phyloP scores from a whole-genome alignment of 1,140 invertebrate genomes.

The Babylonia areolata region DNA sequence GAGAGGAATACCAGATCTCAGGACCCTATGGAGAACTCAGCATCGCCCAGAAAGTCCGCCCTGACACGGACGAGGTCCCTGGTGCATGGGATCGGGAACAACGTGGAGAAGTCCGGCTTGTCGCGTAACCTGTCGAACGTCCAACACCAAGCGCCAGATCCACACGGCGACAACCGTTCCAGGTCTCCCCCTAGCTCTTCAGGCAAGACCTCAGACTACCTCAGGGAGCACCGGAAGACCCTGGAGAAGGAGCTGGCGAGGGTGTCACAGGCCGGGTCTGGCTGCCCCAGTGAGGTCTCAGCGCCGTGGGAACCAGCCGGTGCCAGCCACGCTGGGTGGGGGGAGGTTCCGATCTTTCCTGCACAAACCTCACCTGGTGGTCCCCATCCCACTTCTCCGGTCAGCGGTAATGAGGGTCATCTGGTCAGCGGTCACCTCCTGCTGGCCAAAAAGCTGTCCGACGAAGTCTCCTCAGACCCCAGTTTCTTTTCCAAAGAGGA shows the following conservation, averaged over 20 bases:
- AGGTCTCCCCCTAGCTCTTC: constrained; percentile 26
- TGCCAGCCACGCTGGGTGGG: no score
- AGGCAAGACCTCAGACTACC: constrained; percentile 53
- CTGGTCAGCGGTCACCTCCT: constrained; percentile 73
- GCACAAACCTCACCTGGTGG: background rate
- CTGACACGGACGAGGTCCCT: constrained; percentile 61
- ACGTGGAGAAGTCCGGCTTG: background rate
- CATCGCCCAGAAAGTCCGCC: constrained; percentile 46
- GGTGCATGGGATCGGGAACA: constrained; percentile 38
- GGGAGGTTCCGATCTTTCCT: no score
- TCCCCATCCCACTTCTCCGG: background rate
- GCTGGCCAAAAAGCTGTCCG: constrained; percentile 75
- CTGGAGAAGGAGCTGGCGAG: constrained; percentile 47
- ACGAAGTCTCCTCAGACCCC: constrained; percentile 63
- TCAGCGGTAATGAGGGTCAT: constrained; percentile 50
- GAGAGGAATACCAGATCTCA: constrained; percentile 76
- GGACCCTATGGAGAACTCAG: constrained; percentile 48
- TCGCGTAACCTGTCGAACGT: background rate
- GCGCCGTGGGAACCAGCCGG: no score
- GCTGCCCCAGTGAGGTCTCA: background rate
- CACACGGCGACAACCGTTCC: background rate
- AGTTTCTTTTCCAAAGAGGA: constrained; percentile 46
- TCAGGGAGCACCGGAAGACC: constrained; percentile 54
- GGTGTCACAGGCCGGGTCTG: background rate
- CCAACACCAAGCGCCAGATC: constrained; percentile 6